Conservation (phyloP, 2,888 invertebrate species). For the Pandemis heparana region DNA sequence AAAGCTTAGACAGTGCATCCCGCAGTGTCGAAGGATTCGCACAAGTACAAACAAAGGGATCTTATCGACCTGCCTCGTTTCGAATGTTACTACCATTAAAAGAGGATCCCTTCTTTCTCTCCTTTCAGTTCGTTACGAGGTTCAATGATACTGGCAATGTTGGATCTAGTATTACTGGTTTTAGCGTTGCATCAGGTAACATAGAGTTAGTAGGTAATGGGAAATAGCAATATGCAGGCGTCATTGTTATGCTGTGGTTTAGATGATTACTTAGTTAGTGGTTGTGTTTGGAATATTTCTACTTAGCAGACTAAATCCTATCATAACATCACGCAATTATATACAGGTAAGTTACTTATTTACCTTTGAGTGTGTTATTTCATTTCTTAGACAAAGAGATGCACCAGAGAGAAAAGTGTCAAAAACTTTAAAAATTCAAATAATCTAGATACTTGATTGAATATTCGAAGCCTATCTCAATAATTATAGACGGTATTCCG, state of each 20-base stretch:
- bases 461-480: no score
- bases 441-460: no score
- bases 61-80: slow-evolving; percentile 55
- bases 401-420: no score
- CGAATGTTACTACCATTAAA: slow-evolving; percentile 51
- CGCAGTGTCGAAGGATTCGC: slow-evolving; percentile 3
- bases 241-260: background rate
- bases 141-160: background rate
- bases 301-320: no score
- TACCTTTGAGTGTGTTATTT: no score
- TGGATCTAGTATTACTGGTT: slow-evolving; percentile 15
- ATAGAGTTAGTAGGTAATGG: background rate
- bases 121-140: background rate
- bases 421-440: no score
- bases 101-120: slow-evolving; percentile 34
- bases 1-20: slow-evolving; percentile 32
- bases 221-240: background rate
- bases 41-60: slow-evolving; percentile 56
- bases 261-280: background rate
- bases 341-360: no score
- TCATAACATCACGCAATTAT: no score
- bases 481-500: no score
- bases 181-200: background rate
- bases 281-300: no score
- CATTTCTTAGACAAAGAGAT: no score